Evolutionary conservation across 2,888 invertebrate species (phyloP).

Genomic region (Amphipyra tragopoginis): DNA sequence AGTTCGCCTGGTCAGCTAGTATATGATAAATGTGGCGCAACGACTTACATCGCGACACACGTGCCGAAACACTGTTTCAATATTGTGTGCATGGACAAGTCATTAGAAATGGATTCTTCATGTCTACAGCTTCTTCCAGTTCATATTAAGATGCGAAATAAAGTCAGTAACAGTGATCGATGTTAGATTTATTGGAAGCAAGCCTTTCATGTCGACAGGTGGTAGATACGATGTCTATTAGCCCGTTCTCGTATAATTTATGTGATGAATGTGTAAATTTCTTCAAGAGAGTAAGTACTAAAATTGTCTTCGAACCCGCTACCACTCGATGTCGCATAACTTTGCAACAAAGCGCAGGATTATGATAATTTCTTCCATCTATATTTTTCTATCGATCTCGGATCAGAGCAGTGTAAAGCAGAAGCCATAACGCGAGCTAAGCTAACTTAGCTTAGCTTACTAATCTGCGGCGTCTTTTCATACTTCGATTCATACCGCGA

Average conservation of each 20-base stretch:
- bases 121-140: not conserved
- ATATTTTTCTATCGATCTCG: not conserved
- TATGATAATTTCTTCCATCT: not conserved
- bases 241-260: not conserved
- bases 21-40: no score
- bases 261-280: not conserved
- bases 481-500: no score
- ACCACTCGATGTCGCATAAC: not conserved
- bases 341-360: not conserved
- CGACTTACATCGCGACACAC: no score
- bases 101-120: conserved; percentile 18
- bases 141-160: not conserved
- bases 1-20: no score
- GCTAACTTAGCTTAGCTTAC: no score
- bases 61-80: no score
- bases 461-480: no score
- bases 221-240: not conserved
- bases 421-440: no score
- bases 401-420: not conserved
- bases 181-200: conserved; percentile 4
- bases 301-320: not conserved
- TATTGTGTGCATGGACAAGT: not conserved
- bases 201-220: not conserved
- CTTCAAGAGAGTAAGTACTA: not conserved
- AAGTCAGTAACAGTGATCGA: conserved; percentile 40